A percentile compares a stretch with the other conserved stretches of the same genome.
These are phyloP conservation scores for Pseudois nayaur DNA, from an alignment of 2,113 vertebrate species.

Conservation along the genomic window DNA sequence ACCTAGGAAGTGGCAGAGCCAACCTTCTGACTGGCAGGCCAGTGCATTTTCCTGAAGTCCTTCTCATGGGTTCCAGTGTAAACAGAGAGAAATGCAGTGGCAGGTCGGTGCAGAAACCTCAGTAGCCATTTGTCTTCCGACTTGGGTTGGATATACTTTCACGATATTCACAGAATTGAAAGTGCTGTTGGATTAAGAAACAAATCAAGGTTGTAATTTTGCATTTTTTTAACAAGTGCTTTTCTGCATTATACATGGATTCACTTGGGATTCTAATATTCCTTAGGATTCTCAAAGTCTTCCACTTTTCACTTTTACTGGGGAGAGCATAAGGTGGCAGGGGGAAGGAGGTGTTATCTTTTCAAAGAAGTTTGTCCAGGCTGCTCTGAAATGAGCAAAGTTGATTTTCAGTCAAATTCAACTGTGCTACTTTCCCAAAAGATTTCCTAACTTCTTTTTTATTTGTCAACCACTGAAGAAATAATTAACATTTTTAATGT, in stretches of 20 bases:
- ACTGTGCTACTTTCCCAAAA: not conserved
- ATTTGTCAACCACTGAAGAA: not conserved
- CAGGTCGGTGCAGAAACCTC: not conserved
- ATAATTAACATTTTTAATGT: not conserved
- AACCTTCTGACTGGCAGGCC: not conserved
- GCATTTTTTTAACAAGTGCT: not conserved
- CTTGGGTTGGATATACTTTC: not conserved
- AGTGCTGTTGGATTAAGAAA: not conserved
- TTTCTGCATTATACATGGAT: not conserved
- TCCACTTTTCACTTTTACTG: not conserved
- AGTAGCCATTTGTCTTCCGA: not conserved
- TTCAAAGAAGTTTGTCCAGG: not conserved
- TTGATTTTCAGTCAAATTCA: not conserved
- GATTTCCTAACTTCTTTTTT: constrained; percentile 3
- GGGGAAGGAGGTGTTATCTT: not conserved
- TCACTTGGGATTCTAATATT: not conserved
- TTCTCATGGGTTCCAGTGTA: not conserved
- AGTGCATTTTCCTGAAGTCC: not conserved
- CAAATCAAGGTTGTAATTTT: not conserved
- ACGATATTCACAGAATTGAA: not conserved
- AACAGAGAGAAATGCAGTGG: not conserved
- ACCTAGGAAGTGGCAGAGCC: not conserved
- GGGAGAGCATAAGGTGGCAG: not conserved
- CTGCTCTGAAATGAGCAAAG: not conserved
- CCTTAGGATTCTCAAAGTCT: not conserved